Percentiles rank a stretch among this genome's conserved stretches.
phyloP scores from a whole-genome alignment of 2,888 invertebrate genomes.

The Byasa hedistus region DNA sequence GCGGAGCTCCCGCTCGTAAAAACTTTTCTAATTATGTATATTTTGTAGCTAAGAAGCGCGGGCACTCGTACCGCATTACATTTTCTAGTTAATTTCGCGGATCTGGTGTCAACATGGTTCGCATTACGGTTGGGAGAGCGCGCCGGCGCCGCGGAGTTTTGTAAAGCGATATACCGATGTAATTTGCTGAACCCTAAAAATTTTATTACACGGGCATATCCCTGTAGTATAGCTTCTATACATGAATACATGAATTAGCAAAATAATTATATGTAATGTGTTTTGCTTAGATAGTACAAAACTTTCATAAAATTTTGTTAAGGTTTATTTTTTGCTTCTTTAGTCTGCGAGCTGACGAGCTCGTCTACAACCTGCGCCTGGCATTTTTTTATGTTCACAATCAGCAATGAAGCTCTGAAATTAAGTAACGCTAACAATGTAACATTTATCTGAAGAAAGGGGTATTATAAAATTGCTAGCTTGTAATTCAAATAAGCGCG shows the following conservation, averaged over 20 bases:
- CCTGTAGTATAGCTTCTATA: background rate
- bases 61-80: slow-evolving; percentile 63
- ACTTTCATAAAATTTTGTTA: background rate
- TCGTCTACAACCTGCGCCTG: too few relatives aligned
- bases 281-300: background rate
- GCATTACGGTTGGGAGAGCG: slow-evolving; percentile 39
- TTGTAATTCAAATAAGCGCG: slow-evolving; percentile 9
- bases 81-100: slow-evolving; percentile 71
- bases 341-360: background rate
- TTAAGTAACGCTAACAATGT: background rate
- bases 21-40: slow-evolving; percentile 79
- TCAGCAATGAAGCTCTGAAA: background rate
- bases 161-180: slow-evolving; percentile 32
- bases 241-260: background rate
- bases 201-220: background rate
- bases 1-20: slow-evolving; percentile 67
- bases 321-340: background rate
- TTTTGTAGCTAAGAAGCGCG: slow-evolving; percentile 71
- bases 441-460: slow-evolving; percentile 6
- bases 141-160: slow-evolving; percentile 42
- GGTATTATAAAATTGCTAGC: slow-evolving; percentile 19
- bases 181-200: slow-evolving; percentile 10
- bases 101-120: slow-evolving; percentile 53
- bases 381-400: background rate
- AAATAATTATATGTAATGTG: background rate